Evolutionary conservation across 2,888 invertebrate species (phyloP), one percentile per base, ranked within the genome.

Genomic region (Drosophila meridiana): DNA sequence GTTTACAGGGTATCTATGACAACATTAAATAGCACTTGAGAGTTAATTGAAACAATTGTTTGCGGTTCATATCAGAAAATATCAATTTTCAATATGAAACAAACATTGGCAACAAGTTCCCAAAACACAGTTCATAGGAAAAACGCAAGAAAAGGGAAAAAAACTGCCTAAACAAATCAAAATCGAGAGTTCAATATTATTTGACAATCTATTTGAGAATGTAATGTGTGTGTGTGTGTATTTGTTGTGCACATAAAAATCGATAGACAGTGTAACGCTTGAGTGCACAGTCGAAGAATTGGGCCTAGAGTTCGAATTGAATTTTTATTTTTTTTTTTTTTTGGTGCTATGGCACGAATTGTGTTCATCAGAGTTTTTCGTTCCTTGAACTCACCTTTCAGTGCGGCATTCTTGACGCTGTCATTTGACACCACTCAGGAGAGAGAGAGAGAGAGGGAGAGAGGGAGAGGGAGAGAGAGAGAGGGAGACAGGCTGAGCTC

Each of bases 341-440:
- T 71, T 66, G 63, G 58, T 71, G 77, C 34, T 45, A 32, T 57
- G 69, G 52, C 78, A 69, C 78, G 52, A 68, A 77, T 65, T 65
- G 40, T 43, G 53, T 57, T 48, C 30, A n/a, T 55, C 58, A 30
- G 64, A 38, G 66, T 52, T 30, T 5, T 74, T 70, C 69, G 71
- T 84, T 68, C 67, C 76, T 80, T 76, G 73, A 76, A 73, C 76
- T 74, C 61, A 79, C 75, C 63, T 78, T 63, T 20, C 56, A 53
- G 34, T 36, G 40, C 52, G 48, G 48, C 62, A 60, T 75, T 71
- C 68, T 73, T 66, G 36, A 30, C 36, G 60, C 73, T 78, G 87
- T 86, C 77, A 88, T 82, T 79, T 73, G 88, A 87, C 78, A 88
- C 86, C 84, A 64, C 84, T 1, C 20, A 20, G 20, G 20, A 68